phyloP scores from a whole-genome alignment of 2,113 vertebrate species.

The Tyto alba region DNA sequence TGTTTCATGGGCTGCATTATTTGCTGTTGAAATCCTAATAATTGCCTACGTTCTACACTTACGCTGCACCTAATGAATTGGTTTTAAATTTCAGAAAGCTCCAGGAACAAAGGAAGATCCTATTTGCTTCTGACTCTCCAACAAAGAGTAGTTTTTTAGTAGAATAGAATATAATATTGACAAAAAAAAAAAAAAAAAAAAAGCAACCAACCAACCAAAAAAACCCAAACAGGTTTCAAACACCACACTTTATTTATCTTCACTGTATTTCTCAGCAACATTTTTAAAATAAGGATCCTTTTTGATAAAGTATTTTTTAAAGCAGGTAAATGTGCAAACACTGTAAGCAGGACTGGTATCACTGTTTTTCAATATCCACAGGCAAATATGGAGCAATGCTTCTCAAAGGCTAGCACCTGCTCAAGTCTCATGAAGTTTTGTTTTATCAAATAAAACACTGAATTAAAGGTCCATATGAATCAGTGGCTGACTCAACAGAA shows the following conservation, averaged over 20 bases:
- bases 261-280: background rate
- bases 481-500: background rate
- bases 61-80: background rate
- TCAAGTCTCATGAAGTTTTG: background rate
- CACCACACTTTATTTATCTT: background rate
- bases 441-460: background rate
- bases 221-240: background rate
- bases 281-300: background rate
- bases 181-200: background rate
- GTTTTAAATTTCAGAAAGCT: background rate
- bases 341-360: background rate
- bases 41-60: background rate
- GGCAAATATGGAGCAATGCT: background rate
- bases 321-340: background rate
- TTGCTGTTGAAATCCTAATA: constrained; percentile 53
- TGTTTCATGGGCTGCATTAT: constrained; percentile 24
- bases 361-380: background rate
- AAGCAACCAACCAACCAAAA: too few relatives aligned
- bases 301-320: background rate
- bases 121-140: background rate
- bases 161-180: background rate
- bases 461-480: background rate
- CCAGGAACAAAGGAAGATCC: background rate
- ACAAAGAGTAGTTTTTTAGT: background rate
- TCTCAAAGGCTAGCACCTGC: background rate